Evolutionary conservation across 2,113 vertebrate species (phyloP).

Genomic region (Galeopterus variegatus): DNA sequence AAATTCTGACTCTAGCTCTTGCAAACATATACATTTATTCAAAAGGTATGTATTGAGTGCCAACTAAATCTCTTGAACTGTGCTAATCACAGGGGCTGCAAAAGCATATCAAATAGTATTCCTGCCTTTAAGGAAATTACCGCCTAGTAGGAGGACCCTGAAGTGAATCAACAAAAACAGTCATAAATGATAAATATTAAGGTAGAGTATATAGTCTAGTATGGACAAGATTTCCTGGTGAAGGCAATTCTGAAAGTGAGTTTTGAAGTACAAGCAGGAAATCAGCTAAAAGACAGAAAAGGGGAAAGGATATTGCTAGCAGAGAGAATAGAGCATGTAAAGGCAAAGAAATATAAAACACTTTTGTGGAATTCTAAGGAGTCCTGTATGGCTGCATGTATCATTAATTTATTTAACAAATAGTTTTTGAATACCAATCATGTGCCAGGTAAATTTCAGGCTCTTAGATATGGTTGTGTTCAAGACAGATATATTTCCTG

Average conservation of each 20-base stretch:
- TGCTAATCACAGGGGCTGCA: not conserved
- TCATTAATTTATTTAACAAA: constrained; percentile 30
- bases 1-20: not conserved
- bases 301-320: not conserved
- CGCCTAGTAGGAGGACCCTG: not conserved
- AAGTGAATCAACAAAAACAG: not conserved
- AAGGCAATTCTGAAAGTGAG: not conserved
- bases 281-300: not conserved
- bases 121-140: constrained; percentile 26
- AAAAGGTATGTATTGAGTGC: not conserved
- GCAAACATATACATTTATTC: not conserved
- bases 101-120: not conserved
- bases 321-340: not conserved
- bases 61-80: not conserved
- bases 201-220: not conserved
- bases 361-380: constrained; percentile 3
- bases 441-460: not conserved
- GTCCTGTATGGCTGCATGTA: not conserved
- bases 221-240: not conserved
- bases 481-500: constrained; percentile 23
- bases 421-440: not conserved
- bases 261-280: constrained; percentile 6
- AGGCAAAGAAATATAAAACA: not conserved
- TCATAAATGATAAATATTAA: not conserved
- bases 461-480: not conserved